Conservation (phyloP, 2,113 vertebrate species). For the Myotis lucifugus region DNA sequence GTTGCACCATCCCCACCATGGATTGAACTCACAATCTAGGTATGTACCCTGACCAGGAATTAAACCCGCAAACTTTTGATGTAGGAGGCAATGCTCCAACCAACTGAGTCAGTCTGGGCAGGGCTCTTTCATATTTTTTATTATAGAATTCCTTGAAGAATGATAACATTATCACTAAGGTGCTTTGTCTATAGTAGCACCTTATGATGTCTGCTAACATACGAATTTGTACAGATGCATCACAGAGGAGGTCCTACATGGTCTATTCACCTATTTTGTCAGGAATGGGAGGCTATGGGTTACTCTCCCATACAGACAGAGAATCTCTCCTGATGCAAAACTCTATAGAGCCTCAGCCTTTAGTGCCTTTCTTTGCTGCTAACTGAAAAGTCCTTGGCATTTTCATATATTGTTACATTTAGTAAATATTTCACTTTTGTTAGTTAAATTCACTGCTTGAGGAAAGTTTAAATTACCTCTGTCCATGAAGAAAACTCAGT, state of each 20-base stretch:
- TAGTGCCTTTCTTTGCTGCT: background rate
- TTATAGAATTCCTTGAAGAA: background rate
- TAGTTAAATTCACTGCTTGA: background rate
- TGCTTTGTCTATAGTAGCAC: background rate
- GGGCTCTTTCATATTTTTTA: background rate
- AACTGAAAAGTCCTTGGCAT: background rate
- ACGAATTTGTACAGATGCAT: background rate
- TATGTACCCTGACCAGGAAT: background rate
- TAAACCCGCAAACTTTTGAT: background rate
- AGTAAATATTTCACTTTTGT: constrained; percentile 11
- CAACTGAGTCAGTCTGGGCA: background rate
- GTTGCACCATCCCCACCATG: background rate
- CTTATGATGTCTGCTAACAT: background rate
- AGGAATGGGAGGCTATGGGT: background rate
- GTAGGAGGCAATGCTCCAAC: background rate
- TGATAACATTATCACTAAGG: background rate
- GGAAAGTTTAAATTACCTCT: background rate
- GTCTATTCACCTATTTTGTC: background rate
- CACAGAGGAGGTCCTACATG: background rate
- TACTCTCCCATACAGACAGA: background rate
- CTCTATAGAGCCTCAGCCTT: background rate
- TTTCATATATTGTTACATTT: background rate
- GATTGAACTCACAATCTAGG: background rate
- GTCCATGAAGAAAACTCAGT: background rate
- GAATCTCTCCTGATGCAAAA: background rate